A percentile compares a stretch with the other conserved stretches of the same genome.
phyloP scores from a whole-genome alignment of 2,888 invertebrate species.

The Metacarcinus magister region DNA sequence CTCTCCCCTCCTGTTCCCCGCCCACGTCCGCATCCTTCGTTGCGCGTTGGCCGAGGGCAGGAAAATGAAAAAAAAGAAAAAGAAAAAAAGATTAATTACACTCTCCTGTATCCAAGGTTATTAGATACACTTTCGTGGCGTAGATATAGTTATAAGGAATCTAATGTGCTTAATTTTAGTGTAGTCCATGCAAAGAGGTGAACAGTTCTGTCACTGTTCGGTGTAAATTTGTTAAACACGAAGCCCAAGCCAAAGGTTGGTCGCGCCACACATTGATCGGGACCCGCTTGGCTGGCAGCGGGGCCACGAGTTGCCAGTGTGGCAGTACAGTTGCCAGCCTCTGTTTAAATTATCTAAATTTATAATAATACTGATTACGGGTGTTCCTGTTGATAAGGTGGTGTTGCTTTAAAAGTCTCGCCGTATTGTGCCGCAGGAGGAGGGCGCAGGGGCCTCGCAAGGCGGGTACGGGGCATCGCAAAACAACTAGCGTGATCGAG shows the following conservation, averaged over 20 bases:
- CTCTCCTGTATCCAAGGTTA: constrained; percentile 67
- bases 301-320: constrained; percentile 70
- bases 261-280: constrained; percentile 77
- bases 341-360: constrained; percentile 79
- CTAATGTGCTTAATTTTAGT: neutral
- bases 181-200: neutral
- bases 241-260: constrained; percentile 76
- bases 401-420: constrained; percentile 68
- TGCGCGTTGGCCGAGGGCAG: constrained; percentile 77
- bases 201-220: neutral
- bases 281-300: constrained; percentile 79
- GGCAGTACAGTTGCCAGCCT: constrained; percentile 71
- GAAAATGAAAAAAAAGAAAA: constrained; percentile 74
- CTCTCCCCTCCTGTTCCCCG: constrained; percentile 73
- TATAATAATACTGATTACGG: constrained; percentile 78
- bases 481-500: constrained; percentile 8
- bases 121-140: neutral
- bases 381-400: constrained; percentile 70
- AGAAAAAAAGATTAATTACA: constrained; percentile 44
- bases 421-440: neutral
- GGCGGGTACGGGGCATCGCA: neutral
- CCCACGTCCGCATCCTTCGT: constrained; percentile 80
- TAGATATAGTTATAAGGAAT: neutral
- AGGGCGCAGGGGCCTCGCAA: neutral
- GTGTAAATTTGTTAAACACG: constrained; percentile 55